Base-by-base conservation (phyloP, 2,888 invertebrate genomes). In the Ecliptopera silaceata region DNA sequence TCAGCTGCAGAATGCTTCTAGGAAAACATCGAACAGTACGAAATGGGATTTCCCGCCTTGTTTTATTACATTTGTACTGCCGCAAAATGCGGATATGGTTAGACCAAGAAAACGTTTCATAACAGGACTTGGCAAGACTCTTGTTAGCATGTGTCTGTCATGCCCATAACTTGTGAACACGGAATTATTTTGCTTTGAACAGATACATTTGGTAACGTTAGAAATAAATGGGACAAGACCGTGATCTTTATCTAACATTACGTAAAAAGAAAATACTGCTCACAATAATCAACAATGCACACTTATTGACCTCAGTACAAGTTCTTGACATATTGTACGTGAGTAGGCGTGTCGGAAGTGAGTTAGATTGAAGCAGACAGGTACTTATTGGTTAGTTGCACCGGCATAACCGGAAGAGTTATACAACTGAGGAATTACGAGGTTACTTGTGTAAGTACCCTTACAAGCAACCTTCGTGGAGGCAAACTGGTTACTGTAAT, bases 271-370 rank as follows among this genome's bases (percentile, higher is more conserved):
- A 56, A 63, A 42, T 61, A 56, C 45, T 65, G 57, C 56, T 62
- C 59, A 61, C 46, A 22, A 48, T 46, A 50, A 22, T 58, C 49
- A 41, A 50, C 45, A 58, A 18, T 57, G 49, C 64, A 64, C 61
- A 69, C 60, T 64, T 63, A 66, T 66, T 71, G 77, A 75, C 79
- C 80, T 79, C 71, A 69, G 63, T 55, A 61, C 66, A 68, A 77
- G 80, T 65, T 82, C 80, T 82, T 84, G 82, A 80, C 81, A 81
- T 73, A 72, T 77, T 81, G 65, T 59, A 57, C 58, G 56, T 45
- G 54, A 56, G 70, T 59, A 59, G 59, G 64, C 66, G 69, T 75
- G 71, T 73, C 80, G 84, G 83, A 84, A 82, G 76, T 69, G 34
- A 59, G 46, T 59, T 54, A 32, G 50, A 48, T 45, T 42, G 18